Percentiles rank a stretch among this genome's conserved stretches.
These are phyloP conservation scores for Anastrepha obliqua DNA, from an alignment of 1,140 invertebrate species.

Conservation along the genomic window DNA sequence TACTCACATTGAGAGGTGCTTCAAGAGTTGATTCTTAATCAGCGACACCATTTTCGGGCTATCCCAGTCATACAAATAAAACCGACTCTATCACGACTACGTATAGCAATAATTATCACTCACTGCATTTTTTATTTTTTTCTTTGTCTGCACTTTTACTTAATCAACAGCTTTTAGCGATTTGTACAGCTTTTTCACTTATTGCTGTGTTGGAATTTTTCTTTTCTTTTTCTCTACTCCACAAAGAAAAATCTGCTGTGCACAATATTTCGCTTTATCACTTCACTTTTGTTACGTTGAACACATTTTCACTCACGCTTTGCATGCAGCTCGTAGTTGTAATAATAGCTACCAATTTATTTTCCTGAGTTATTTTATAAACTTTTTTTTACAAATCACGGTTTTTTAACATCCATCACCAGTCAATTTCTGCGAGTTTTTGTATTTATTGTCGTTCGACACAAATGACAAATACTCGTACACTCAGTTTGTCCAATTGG, in stretches of 20 bases:
- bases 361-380: neutral
- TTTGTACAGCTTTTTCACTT: conserved; percentile 22
- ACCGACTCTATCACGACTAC: neutral
- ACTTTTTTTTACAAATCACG: conserved; percentile 9
- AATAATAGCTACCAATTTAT: neutral
- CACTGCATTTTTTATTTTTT: conserved; percentile 20
- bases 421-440: neutral
- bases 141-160: conserved; percentile 10
- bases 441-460: conserved; percentile 31
- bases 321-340: neutral
- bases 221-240: conserved; percentile 24
- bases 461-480: conserved; percentile 3
- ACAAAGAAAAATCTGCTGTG: neutral
- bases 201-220: conserved; percentile 51
- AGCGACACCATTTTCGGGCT: conserved; percentile 43
- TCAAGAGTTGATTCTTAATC: conserved; percentile 51
- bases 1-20: conserved; percentile 52
- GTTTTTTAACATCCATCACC: neutral
- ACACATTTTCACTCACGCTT: neutral
- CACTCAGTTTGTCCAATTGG: neutral
- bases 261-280: neutral
- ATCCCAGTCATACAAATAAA: neutral
- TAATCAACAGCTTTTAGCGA: neutral
- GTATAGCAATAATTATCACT: neutral
- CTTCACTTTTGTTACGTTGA: neutral